Base-by-base conservation (phyloP, 37 sponge, comb jelly and placozoan genomes). In the Haliclona indistincta region DNA sequence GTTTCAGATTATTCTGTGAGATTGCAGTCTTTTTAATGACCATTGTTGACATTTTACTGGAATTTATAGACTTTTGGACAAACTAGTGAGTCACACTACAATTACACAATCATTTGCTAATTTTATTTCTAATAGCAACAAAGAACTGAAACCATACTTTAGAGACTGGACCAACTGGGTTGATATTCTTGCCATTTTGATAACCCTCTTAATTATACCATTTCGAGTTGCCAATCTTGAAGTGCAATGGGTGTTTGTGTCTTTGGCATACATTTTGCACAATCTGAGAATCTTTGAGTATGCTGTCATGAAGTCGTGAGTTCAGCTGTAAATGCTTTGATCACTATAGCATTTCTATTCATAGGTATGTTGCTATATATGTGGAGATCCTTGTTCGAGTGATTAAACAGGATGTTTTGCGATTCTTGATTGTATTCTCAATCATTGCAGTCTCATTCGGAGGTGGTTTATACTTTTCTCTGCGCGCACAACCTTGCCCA, bases 201-300 rank as follows among this genome's bases (percentile, higher is more conserved):
- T 36, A 3, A 22, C 35, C 23, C 43, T 67, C 43, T 26, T 67
- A 25, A 39, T 67, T n/a, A 67, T 67, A n/a, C 68, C 68, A 13
- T 6, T 37, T 34, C 68, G 68, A n/a, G 35, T 39, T 40, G 43
- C 19, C 35, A 34, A 67, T 26, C 23, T 5, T 39, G 43, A 67
- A 15, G 15, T 15, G 43, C 68, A 67, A 44, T 67, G 68, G 68
- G 43, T 67, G 7, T 67, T 40, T 67, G 68, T 44, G n/a, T 42
- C 68, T 37, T 44, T 67, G 43, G 43, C 68, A 22, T 67, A 34
- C 11, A 67, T 39, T 23, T 67, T 67, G 23, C 68, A 67, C 20
- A 44, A 44, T 15, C 68, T 67, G 25, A 33, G 43, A 44, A 67
- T 67, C 11, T 67, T n/a, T n/a, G n/a, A n/a, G n/a, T n/a, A n/a